Base-by-base conservation (phyloP, 1,140 invertebrate species). In the Muscidifurax raptorellus region DNA sequence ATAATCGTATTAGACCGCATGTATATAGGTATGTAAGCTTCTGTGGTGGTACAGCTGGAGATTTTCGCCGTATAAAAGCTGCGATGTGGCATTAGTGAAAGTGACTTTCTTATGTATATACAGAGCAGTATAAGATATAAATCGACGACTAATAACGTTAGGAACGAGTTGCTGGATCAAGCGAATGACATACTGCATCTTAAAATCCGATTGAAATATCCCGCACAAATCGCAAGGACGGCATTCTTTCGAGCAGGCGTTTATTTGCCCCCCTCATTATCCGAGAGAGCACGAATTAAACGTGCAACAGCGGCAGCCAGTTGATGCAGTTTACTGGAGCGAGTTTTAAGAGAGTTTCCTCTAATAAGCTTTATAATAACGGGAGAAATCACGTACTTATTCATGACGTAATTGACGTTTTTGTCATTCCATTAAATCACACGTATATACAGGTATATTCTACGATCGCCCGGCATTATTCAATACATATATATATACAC, bases 401-500 rank as follows among this genome's bases (percentile, higher is more conserved):
- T 77, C 82, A 69, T 83, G 36, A 77, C 59, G 82, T 36, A 69
- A 80, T 80, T 69, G 67, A 80, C 79, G 79, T 47, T 64, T 77
- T 83, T 83, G 59, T 83, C 36, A 32, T 77, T 77, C 10, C 82
- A 83, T 83, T 83, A 83, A 83, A 83, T 82, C 82, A 67, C 36
- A 44, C 27, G 15, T 13, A 71, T 27, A 2, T 64, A 30, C 32
- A 18, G 30, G 13, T 25, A 18, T 10, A 44, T 64, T 10, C 36
- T 18, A 27, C 28, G 13, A 18, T 59, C 25, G 9, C 22, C 15
- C 27, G 22, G 12, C 75, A 77, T 77, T 79, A 80, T 80, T 80
- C 77, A 80, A 67, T 67, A 67, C 30, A 25, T 47, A 36, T n/a
- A n/a, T n/a, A n/a, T n/a, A n/a, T n/a, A n/a, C n/a, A n/a, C n/a